Evolutionary conservation across 2,888 invertebrate genomes (phyloP).

Genomic region (Thecophora atra): DNA sequence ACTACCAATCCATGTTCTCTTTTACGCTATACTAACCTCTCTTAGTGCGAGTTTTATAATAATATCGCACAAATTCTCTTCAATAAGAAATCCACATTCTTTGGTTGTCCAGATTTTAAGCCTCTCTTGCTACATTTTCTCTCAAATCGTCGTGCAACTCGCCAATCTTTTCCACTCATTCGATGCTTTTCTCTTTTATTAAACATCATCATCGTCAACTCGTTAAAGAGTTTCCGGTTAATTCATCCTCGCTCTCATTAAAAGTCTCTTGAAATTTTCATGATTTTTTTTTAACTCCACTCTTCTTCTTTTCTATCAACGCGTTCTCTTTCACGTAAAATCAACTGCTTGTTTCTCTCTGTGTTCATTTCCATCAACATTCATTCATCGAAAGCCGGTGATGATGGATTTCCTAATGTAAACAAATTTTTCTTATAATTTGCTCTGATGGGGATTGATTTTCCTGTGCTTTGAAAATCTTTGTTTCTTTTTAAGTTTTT

Average conservation of each 20-base stretch:
- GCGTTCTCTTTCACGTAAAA: neutral
- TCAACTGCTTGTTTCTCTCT: too few species aligned
- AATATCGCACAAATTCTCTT: too few species aligned
- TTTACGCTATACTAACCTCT: too few species aligned
- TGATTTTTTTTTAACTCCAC: neutral
- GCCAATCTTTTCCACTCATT: neutral
- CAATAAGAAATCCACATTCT: too few species aligned
- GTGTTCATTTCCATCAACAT: too few species aligned
- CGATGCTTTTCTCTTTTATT: neutral
- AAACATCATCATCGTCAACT: neutral
- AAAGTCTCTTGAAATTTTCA: too few species aligned
- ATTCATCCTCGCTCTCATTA: neutral
- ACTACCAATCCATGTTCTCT: too few species aligned
- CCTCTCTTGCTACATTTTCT: too few species aligned
- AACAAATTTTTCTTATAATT: conserved; percentile 39
- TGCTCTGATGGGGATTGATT: neutral
- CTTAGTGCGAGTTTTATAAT: too few species aligned
- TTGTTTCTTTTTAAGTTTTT: neutral
- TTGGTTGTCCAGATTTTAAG: too few species aligned
- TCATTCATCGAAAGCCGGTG: conserved; percentile 44
- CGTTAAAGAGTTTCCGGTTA: neutral
- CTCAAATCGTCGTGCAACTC: too few species aligned
- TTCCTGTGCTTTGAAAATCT: neutral
- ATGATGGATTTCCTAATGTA: conserved; percentile 60
- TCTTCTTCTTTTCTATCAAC: neutral